These are phyloP conservation scores for Euwallacea fornicatus DNA, from an alignment of 1,140 invertebrate genomes.

Conservation along the genomic window DNA sequence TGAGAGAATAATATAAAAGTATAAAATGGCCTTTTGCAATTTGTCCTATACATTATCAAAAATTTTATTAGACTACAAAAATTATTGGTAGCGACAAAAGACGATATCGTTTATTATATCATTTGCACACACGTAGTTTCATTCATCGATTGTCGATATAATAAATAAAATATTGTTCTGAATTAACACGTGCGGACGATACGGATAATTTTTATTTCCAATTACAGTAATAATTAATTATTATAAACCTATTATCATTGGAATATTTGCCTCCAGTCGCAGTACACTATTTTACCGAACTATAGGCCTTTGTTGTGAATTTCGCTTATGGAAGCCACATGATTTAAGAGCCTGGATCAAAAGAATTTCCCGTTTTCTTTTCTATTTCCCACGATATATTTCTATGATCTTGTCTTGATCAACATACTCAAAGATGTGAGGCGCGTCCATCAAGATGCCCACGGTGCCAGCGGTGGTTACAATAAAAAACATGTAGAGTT, in stretches of 20 bases:
- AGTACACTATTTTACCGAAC: constrained; percentile 37
- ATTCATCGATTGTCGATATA: constrained; percentile 49
- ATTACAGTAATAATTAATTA: constrained; percentile 22
- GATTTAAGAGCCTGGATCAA: constrained; percentile 40
- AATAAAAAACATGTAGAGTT: constrained; percentile 96
- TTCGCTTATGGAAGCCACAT: constrained; percentile 44
- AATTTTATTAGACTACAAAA: constrained; percentile 30
- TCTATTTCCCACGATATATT: constrained; percentile 87
- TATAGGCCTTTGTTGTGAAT: constrained; percentile 44
- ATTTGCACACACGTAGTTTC: constrained; percentile 38
- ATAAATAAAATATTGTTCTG: constrained; percentile 45
- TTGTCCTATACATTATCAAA: constrained; percentile 24
- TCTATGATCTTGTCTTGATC: constrained; percentile 96
- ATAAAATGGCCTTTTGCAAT: constrained; percentile 31
- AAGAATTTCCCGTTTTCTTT: constrained; percentile 26
- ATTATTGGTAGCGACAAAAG: constrained; percentile 25
- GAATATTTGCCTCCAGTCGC: constrained; percentile 29
- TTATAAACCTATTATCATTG: constrained; percentile 25
- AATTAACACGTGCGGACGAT: constrained; percentile 31
- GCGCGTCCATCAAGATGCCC: constrained; percentile 97
- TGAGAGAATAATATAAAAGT: constrained; percentile 29
- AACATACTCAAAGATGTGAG: constrained; percentile 98
- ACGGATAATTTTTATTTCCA: constrained; percentile 11
- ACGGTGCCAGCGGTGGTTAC: constrained; percentile 93
- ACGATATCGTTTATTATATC: constrained; percentile 24